Conservation (phyloP, 2,113 vertebrate genomes). For the Misgurnus anguillicaudatus region DNA sequence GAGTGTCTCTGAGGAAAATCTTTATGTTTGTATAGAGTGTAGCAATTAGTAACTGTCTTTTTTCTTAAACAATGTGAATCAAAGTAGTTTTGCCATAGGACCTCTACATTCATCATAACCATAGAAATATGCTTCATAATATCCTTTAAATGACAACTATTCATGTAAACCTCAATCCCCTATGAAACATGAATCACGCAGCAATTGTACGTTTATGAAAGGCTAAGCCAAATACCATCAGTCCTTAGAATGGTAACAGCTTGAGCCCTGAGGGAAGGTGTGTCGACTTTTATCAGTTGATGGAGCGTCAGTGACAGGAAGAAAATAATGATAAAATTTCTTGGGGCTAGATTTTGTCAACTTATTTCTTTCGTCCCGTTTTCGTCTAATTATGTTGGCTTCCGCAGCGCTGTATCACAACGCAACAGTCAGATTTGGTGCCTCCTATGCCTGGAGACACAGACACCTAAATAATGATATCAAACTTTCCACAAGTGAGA, state of each 20-base stretch:
- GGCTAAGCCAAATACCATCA: conserved; percentile 35
- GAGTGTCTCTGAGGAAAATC: neutral
- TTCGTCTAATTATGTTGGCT: conserved; percentile 68
- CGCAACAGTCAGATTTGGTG: conserved; percentile 54
- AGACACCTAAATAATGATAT: conserved; percentile 64
- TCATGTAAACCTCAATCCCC: conserved; percentile 37
- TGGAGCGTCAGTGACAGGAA: conserved; percentile 70
- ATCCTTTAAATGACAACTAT: conserved; percentile 52
- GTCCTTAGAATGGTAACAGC: conserved; percentile 19
- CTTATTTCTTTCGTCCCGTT: conserved; percentile 55
- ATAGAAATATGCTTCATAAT: conserved; percentile 22
- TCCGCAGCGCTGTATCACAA: conserved; percentile 66
- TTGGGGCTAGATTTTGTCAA: conserved; percentile 69
- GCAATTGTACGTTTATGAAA: conserved; percentile 42
- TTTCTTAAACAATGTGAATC: neutral
- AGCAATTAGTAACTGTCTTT: conserved; percentile 3
- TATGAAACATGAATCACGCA: conserved; percentile 38
- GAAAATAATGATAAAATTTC: conserved; percentile 66
- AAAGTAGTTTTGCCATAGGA: conserved; percentile 1
- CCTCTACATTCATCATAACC: conserved; percentile 32
- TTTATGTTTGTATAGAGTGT: neutral
- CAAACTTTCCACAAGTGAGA: conserved; percentile 57
- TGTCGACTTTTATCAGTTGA: conserved; percentile 61
- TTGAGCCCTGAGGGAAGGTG: conserved; percentile 40
- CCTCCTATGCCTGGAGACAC: conserved; percentile 56